Evolutionary conservation across 2,797 vertebrate genomes (phyloP), one percentile per base, ranked within the genome.

Genomic region (Percopsis omiscomaycus): DNA sequence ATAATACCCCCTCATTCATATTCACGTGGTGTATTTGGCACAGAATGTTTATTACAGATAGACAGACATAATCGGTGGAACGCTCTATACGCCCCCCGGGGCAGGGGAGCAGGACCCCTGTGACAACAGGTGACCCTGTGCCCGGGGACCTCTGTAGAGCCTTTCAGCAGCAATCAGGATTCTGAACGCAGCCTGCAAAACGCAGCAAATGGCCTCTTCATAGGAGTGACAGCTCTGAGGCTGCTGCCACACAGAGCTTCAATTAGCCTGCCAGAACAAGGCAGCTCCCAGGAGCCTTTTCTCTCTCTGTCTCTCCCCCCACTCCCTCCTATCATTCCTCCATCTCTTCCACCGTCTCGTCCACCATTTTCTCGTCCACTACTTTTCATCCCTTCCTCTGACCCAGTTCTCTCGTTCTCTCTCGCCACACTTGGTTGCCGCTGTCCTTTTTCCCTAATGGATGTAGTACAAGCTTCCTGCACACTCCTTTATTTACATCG

Each of bases 211-310:
- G 81, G 83, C 62, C 71, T 84, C 81, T 86, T 90, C 80, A 84
- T 74, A 69, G 82, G 86, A 90, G 83, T 87, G 89, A 91, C 86
- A 89, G 82, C 84, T 77, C 79, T 16, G 82, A 72, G 84, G 82
- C 86, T 49, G 68, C 85, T 80, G 72, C 86, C 81, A 84, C 88
- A 82, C 79, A 59, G 74, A 75, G 82, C 86, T 89, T 91, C 89
- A 92, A 93, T 94, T 92, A 92, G 91, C 84, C 88, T 88, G 81
- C 78, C 78, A 86, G 84, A 89, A 74, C 67, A 76, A 75, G 68
- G 61, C 64, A 27, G 66, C 64, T 86, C 91, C 86, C 86, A 42
- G 66, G 86, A 84, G 91, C 57, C 71, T 73, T 78, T 69, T 66
- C 56, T 48, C 49, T 42, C 62, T 60, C 54, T 51, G 22, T 48